Evolutionary conservation across 1,140 invertebrate genomes (phyloP), one percentile per base, ranked within the genome.

Genomic region (Adelges cooleyi): DNA sequence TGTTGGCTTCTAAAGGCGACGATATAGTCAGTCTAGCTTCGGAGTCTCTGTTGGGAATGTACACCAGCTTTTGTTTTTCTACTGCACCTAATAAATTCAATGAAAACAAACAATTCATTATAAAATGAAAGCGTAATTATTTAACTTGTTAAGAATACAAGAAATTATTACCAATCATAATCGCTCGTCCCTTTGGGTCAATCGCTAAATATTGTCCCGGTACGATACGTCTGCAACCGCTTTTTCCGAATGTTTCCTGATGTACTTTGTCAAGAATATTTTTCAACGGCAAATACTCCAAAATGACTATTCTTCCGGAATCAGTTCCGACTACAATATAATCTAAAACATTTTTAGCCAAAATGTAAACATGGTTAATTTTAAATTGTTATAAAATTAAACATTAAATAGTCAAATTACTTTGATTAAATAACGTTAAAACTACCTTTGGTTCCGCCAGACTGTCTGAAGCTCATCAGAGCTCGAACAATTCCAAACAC

Each of bases 231-330:
- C 97, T 81, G 73, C 95, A 98, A 52, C 97, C 97, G 71, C 93
- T 98, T 78, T 99, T 99, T 0, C 97, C 97, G 81, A 97, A 99
- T 2, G 96, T 99, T 77, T 99, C 97, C 77, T 98, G 93, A 73
- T 99, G 97, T 18, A 99, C 86, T 76, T 95, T 87, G 67, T 99
- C 96, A 71, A 99, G 86, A n/a, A 83, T 78, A 81, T 98, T 98
- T 76, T 99, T 99, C 0, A 84, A 77, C 18, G 90, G 82, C 72
- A 92, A 89, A 73, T 98, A 99, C 74, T 99, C 96, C n/a, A 99
- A 77, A 74, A 99, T 98, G 0, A 98, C 91, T 74, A 99, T 97
- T 66, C 95, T 82, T 1, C 97, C 97, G 44, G 96, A 98, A 76
- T 99, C 97, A 0, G 95, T 97, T 0, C 96, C 97, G 69, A 98